Percentiles rank a stretch among this genome's conserved stretches.
Evolutionary conservation across 2,113 vertebrate species (phyloP).

Genomic region (Elachura formosa): DNA sequence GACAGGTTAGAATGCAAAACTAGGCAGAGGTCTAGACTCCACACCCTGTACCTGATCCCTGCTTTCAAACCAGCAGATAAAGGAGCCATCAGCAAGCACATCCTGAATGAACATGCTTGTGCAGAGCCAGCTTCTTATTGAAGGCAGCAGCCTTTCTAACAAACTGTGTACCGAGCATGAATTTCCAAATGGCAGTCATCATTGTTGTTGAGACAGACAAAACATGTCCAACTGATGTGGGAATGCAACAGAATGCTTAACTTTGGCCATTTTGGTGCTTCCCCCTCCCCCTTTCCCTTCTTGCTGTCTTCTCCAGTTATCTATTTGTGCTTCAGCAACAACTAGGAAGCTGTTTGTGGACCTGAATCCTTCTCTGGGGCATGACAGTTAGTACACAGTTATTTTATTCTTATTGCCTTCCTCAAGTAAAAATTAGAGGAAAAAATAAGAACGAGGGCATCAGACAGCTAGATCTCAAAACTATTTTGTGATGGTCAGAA

Average conservation of each 20-base stretch:
- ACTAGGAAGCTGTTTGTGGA: not conserved
- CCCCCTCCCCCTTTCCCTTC: not conserved
- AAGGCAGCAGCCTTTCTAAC: not conserved
- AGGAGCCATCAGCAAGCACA: not conserved
- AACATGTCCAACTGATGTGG: not conserved
- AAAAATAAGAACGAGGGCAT: not conserved
- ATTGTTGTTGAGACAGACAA: not conserved
- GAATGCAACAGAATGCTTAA: not conserved
- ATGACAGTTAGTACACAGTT: accelerated
- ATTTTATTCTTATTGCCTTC: not conserved
- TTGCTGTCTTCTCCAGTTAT: not conserved
- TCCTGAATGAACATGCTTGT: not conserved
- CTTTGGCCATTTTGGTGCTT: not conserved
- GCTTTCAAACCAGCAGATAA: not conserved
- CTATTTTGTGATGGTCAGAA: not conserved
- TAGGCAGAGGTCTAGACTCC: not conserved
- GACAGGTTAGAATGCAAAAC: not conserved
- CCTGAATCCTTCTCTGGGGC: not conserved
- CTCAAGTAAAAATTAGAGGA: not conserved
- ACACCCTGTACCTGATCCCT: not conserved
- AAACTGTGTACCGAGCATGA: not conserved
- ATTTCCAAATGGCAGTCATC: not conserved
- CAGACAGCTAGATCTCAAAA: not conserved
- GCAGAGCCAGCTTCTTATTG: not conserved
- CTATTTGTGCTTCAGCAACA: not conserved